Conservation (phyloP, 2,888 invertebrate genomes). For the Conchocele bisecta region DNA sequence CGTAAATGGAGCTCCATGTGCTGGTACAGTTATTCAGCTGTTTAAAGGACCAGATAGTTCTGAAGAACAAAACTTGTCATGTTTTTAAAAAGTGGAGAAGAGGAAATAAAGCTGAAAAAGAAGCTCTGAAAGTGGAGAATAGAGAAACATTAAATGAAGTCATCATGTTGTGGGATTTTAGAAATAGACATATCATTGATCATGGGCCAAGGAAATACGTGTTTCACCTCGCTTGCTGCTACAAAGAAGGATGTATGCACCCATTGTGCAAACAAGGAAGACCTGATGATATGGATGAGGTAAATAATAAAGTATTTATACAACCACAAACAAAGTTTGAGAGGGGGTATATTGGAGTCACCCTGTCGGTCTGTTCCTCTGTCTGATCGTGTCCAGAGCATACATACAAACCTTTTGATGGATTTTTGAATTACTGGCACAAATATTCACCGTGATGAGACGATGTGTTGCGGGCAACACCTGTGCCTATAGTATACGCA, state of each 20-base stretch:
- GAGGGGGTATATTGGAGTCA: too few species aligned
- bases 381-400: too few species aligned
- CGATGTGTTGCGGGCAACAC: too few species aligned
- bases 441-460: too few species aligned
- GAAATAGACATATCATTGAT: conserved; percentile 16
- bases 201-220: conserved; percentile 29
- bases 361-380: too few species aligned
- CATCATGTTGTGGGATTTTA: conserved; percentile 18
- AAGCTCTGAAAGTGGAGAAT: conserved; percentile 12
- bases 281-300: conserved; percentile 20
- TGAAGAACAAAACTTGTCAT: conserved; percentile 15
- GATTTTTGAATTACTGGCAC: too few species aligned
- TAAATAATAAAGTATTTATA: too few species aligned
- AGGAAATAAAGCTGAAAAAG: conserved; percentile 28
- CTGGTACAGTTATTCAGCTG: conserved; percentile 10
- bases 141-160: conserved; percentile 19
- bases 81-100: conserved; percentile 25
- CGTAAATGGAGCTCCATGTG: conserved; percentile 20
- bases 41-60: conserved; percentile 28
- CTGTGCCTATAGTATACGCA: too few species aligned
- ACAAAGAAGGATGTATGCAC: conserved; percentile 21
- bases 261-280: conserved; percentile 18
- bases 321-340: too few species aligned
- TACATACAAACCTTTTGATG: too few species aligned
- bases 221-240: conserved; percentile 20